Conservation (phyloP, 1,140 invertebrate species). For the Pygmarrhopalites habei region DNA sequence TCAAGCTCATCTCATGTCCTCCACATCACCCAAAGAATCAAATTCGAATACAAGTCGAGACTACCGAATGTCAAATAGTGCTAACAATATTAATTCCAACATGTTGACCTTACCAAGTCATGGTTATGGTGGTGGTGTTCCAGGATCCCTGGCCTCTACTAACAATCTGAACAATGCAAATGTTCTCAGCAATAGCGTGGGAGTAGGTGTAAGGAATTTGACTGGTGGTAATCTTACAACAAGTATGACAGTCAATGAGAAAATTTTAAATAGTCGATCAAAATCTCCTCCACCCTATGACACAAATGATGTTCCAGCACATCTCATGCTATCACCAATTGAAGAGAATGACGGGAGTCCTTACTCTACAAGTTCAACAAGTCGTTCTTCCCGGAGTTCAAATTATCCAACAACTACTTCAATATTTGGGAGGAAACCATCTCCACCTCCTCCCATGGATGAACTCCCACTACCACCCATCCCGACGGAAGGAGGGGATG, state of each 20-base stretch:
- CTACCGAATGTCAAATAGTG: not conserved
- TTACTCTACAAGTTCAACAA: slow-evolving; percentile 35
- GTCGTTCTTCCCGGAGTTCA: slow-evolving; percentile 15
- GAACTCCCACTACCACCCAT: slow-evolving; percentile 14
- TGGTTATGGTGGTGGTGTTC: not conserved
- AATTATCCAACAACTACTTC: slow-evolving; percentile 33
- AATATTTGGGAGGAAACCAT: slow-evolving; percentile 29
- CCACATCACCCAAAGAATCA: not conserved
- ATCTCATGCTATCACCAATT: slow-evolving; percentile 23
- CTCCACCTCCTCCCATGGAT: slow-evolving; percentile 31
- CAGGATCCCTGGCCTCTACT: slow-evolving; percentile 48
- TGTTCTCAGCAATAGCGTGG: not conserved
- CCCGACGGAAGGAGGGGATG: not conserved
- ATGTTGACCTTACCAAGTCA: not conserved
- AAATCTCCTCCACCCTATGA: slow-evolving; percentile 19
- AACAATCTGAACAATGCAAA: slow-evolving; percentile 53
- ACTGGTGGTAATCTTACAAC: not conserved
- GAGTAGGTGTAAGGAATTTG: not conserved
- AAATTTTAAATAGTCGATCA: not conserved
- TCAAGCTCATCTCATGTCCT: slow-evolving; percentile 52
- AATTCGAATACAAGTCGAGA: not conserved
- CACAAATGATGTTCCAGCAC: slow-evolving; percentile 7
- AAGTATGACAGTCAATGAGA: not conserved
- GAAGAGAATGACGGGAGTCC: slow-evolving; percentile 36
- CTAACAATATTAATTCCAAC: not conserved